Conservation (phyloP, 2,888 invertebrate species). For the Drosophila fungiperda region DNA sequence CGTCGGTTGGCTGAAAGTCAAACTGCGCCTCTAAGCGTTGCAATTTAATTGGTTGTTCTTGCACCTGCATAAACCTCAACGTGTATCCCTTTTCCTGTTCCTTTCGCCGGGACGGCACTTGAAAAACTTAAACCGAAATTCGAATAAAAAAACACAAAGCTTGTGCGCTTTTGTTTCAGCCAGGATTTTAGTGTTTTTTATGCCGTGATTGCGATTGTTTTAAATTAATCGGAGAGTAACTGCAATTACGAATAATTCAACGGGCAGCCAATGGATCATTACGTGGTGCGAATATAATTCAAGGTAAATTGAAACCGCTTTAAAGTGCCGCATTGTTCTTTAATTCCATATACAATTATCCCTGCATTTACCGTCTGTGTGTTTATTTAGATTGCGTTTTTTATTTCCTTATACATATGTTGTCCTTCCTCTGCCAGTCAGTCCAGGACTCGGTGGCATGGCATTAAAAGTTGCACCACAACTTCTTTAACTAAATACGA, state of each 20-base stretch:
- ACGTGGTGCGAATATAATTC: constrained; percentile 8
- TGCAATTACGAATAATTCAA: constrained; percentile 29
- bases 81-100: neutral
- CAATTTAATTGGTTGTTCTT: constrained; percentile 13
- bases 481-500: constrained; percentile 52
- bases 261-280: constrained; percentile 17
- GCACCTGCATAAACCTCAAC: constrained; percentile 6
- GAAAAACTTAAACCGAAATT: constrained; percentile 16
- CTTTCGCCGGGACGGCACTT: constrained; percentile 19
- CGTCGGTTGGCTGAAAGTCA: constrained; percentile 27
- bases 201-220: constrained; percentile 18
- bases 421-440: constrained; percentile 35
- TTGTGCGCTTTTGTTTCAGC: constrained; percentile 7
- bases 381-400: constrained; percentile 30
- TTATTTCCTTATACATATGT: constrained; percentile 30
- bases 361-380: constrained; percentile 18
- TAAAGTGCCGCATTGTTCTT: constrained; percentile 49
- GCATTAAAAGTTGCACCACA: constrained; percentile 36
- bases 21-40: constrained; percentile 3
- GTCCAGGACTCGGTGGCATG: constrained; percentile 28
- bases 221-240: constrained; percentile 33
- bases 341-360: constrained; percentile 33
- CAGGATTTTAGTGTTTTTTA: constrained; percentile 1
- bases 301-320: constrained; percentile 14
- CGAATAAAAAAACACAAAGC: constrained; percentile 15